Evolutionary conservation across 2,888 invertebrate species (phyloP), one percentile per base, ranked within the genome.

Genomic region (Gisinianus flammeolus): DNA sequence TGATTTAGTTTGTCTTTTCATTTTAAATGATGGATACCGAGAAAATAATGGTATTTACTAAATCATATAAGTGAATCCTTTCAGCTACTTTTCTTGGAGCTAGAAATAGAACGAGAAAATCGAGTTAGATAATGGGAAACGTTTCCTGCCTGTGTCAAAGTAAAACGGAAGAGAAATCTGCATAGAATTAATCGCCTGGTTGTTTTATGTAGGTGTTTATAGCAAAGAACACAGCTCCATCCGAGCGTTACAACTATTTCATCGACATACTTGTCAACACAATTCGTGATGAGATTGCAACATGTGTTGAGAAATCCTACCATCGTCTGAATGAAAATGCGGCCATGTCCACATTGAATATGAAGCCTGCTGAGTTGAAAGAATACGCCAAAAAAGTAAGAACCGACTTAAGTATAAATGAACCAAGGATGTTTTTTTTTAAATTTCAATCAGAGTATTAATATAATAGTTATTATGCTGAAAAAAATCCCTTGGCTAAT

Each of bases 261-360:
- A 98, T 99, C 91, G 96, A 98, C 85, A 96, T 97, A 79, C 89
- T 99, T 22, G 88, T 98, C 71, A 94, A 97, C 85, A 98, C 99
- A 0, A 96, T 98, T 44, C 91, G 98, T 69, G 94, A 94, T 85
- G 98, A 99, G 88, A 98, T 99, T 83, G 97, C 96, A 0, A 93
- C 93, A 0, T 98, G 98, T 86, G 93, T 99, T 86, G 97, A 98
- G 87, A 97, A 95, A 87, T 97, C 98, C 0, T 99, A 97, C 87
- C 68, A 72, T 33, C 73, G 79, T 26, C 79, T 85, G 30, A 78
- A 93, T 94, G 80, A 93, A 93, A 86, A 94, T 98, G 97, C 97
- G 87, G 96, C 97, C 0, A 93, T 94, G 0, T 90, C 95, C 83
- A 93, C 98, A 89, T 89, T 98, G 0, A 96, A 97, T 87, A 90